These are phyloP conservation scores for Ophraella communa DNA, from an alignment of 2,888 invertebrate genomes.

Conservation along the genomic window DNA sequence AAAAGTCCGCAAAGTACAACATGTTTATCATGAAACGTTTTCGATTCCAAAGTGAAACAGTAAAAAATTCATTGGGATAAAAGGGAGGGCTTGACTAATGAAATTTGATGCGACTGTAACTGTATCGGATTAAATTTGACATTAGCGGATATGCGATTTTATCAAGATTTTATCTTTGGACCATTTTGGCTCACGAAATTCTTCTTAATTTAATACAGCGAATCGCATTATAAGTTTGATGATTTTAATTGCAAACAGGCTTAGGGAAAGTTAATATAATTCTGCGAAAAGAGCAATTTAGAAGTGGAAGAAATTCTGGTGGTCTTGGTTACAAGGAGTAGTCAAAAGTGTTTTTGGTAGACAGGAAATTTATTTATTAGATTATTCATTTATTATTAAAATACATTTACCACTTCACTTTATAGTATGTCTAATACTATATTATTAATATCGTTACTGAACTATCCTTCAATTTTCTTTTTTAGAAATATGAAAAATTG, in stretches of 20 bases:
- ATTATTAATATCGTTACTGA: too few relatives aligned
- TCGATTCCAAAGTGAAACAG: background rate
- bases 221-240: background rate
- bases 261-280: background rate
- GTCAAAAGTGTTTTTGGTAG: too few relatives aligned
- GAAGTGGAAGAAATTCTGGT: background rate
- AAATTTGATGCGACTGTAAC: background rate
- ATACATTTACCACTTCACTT: too few relatives aligned
- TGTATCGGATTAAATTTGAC: background rate
- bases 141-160: conserved; percentile 2
- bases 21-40: background rate
- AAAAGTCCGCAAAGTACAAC: too few relatives aligned
- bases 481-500: too few relatives aligned
- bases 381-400: too few relatives aligned
- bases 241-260: background rate
- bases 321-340: background rate
- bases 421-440: too few relatives aligned
- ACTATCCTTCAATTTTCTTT: too few relatives aligned
- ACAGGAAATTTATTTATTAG: too few relatives aligned
- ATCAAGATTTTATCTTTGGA: background rate
- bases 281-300: background rate
- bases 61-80: background rate
- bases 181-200: background rate
- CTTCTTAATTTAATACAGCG: background rate
- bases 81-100: background rate